A percentile compares a stretch with the other conserved stretches of the same genome.
Evolutionary conservation across 1,140 invertebrate genomes (phyloP).

Genomic region (Latrodectus geometricus): DNA sequence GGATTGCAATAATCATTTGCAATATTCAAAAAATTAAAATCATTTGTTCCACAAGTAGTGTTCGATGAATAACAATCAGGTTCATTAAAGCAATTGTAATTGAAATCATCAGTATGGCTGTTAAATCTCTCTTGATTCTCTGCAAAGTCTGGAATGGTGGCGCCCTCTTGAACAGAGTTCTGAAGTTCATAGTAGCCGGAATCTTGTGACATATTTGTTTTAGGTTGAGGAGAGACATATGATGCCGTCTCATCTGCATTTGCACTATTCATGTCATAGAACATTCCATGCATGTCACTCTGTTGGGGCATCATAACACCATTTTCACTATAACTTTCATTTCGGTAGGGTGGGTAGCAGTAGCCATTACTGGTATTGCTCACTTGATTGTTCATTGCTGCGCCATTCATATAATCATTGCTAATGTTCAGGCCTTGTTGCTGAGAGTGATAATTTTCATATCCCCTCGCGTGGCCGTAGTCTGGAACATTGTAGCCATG

Average conservation of each 20-base stretch:
- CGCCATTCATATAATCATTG: conserved; percentile 30
- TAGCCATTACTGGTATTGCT: conserved; percentile 35
- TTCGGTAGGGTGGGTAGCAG: conserved; percentile 41
- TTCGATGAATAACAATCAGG: conserved; percentile 45
- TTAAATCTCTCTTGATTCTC: conserved; percentile 42
- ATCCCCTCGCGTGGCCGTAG: conserved; percentile 30
- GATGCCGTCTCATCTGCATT: conserved; percentile 27
- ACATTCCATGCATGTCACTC: conserved; percentile 51
- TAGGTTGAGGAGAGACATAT: conserved; percentile 27
- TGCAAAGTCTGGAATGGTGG: conserved; percentile 46
- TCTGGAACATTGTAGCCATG: background rate
- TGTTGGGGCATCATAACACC: conserved; percentile 23
- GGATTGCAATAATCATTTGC: conserved; percentile 57
- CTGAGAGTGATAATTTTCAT: conserved; percentile 32
- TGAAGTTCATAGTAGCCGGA: conserved; percentile 55
- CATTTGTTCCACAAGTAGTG: conserved; percentile 40
- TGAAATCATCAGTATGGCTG: conserved; percentile 48
- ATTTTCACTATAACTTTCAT: conserved; percentile 38
- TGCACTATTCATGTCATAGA: conserved; percentile 59
- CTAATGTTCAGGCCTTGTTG: conserved; percentile 30
- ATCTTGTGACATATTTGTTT: conserved; percentile 42
- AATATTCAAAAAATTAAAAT: conserved; percentile 62
- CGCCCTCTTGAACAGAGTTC: conserved; percentile 37
- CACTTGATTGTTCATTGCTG: conserved; percentile 15
- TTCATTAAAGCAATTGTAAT: conserved; percentile 41